These are phyloP conservation scores for Arge pagana DNA, from an alignment of 2,888 invertebrate genomes.

Conservation along the genomic window DNA sequence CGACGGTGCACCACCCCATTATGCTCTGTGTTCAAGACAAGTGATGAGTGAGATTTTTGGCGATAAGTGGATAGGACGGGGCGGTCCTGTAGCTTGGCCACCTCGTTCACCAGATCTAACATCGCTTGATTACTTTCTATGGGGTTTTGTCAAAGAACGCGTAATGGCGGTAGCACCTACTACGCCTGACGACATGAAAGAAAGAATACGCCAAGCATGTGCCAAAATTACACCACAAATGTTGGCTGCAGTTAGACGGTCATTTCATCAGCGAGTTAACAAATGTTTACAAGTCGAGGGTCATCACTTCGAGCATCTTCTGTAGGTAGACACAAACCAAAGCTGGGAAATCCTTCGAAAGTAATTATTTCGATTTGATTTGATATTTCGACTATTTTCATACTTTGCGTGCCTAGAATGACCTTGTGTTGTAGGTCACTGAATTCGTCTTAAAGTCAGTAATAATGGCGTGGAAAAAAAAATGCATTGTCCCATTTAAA, in stretches of 20 bases:
- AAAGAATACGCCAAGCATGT: constrained; percentile 16
- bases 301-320: constrained; percentile 19
- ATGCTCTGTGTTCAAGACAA: constrained; percentile 22
- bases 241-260: constrained; percentile 18
- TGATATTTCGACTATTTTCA: constrained; percentile 2
- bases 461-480: not conserved
- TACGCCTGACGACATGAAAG: constrained; percentile 9
- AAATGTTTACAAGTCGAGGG: constrained; percentile 18
- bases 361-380: constrained; percentile 3
- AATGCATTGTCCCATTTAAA: no score
- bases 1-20: constrained; percentile 23
- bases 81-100: no score
- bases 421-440: constrained; percentile 1
- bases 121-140: not conserved
- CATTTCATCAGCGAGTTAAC: constrained; percentile 1
- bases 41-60: constrained; percentile 23
- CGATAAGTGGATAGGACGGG: constrained; percentile 11
- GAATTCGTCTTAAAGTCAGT: constrained; percentile 4
- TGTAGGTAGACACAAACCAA: constrained; percentile 17
- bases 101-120: constrained; percentile 9
- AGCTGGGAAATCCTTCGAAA: constrained; percentile 1
- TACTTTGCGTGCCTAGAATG: constrained; percentile 8
- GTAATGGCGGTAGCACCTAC: no score
- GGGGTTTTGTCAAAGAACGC: not conserved
- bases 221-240: constrained; percentile 20